phyloP scores from a whole-genome alignment of 2,113 vertebrate genomes.

The Typhlomys cinereus region DNA sequence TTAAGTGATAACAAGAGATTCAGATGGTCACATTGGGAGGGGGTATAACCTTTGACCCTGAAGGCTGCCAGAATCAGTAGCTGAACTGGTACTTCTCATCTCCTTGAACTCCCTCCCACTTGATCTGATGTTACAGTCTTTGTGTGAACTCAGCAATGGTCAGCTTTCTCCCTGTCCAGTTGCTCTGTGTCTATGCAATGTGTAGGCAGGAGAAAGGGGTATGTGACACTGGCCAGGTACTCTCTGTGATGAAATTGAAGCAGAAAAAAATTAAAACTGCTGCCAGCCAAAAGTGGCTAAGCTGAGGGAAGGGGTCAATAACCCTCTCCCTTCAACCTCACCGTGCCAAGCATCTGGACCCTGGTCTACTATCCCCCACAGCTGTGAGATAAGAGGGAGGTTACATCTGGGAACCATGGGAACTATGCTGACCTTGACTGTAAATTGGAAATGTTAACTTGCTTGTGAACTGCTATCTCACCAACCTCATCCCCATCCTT shows the following conservation, averaged over 20 bases:
- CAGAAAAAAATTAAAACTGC: too few relatives aligned
- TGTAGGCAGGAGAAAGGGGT: not conserved
- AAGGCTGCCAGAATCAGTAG: not conserved
- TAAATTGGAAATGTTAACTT: too few relatives aligned
- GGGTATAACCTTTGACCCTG: not conserved
- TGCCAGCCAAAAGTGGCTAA: too few relatives aligned
- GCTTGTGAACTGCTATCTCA: too few relatives aligned
- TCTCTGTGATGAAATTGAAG: not conserved
- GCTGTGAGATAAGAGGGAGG: too few relatives aligned
- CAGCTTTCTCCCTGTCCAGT: not conserved
- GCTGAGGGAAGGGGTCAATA: too few relatives aligned
- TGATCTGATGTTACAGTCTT: not conserved
- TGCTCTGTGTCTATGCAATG: not conserved
- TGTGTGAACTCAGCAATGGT: not conserved
- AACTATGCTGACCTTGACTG: too few relatives aligned
- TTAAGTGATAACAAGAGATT: not conserved
- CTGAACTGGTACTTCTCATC: not conserved
- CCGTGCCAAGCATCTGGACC: too few relatives aligned
- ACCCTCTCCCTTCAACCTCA: too few relatives aligned
- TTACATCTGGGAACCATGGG: too few relatives aligned
- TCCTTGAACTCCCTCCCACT: not conserved
- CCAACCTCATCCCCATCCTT: too few relatives aligned
- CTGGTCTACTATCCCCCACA: too few relatives aligned
- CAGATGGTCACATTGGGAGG: not conserved
- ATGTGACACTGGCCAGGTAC: not conserved